Base-by-base conservation (phyloP, 2,888 invertebrate genomes). In the Diogma glabrata region DNA sequence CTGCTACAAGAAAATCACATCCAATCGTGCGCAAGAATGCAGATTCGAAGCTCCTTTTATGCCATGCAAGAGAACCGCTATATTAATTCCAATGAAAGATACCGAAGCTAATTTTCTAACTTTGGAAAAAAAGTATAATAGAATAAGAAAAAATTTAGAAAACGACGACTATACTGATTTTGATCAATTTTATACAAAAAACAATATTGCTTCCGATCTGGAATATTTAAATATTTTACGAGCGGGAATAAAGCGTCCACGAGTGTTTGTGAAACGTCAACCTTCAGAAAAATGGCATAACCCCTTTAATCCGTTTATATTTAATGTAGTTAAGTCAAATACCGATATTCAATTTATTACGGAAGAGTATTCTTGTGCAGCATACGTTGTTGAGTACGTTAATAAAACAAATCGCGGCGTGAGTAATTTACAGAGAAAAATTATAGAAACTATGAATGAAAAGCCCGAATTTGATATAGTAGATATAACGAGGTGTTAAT, bases 11-110 rank as follows among this genome's bases (percentile, higher is more conserved):
- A 10, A 2, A 2, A 38, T 38, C 19, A 10, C 16, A 16, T 17
- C 53, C 7, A 53, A 53, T 49, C 17, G 36, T 54, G n/a, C 33
- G 14, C 53, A 55, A 48, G 54, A 56, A 28, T 61, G 61, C 47
- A 26, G 61, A 51, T 63, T 63, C 54, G 60, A 55, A 24, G 59
- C 58, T 12, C 61, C 62, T 4, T 62, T 61, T 50, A 54, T 57
- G 58, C 61, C 61, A 8, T 52, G 51, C 33, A 36, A 52, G n/a
- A 49, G 12, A 10, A 62, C 62, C 3, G 53, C 45, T 8, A 60
- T 58, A 49, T 51, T 64, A 12, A 9, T 36, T 16, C 36, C 36
- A 7, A 36, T 36, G 16, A 6, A 36, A 3, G 19, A 8, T 17
- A 36, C 36, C 19, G 36, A 36, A 17, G 36, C 3, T 4, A 6